Evolutionary conservation across 2,113 vertebrate genomes (phyloP).

Genomic region (Dipodomys merriami): DNA sequence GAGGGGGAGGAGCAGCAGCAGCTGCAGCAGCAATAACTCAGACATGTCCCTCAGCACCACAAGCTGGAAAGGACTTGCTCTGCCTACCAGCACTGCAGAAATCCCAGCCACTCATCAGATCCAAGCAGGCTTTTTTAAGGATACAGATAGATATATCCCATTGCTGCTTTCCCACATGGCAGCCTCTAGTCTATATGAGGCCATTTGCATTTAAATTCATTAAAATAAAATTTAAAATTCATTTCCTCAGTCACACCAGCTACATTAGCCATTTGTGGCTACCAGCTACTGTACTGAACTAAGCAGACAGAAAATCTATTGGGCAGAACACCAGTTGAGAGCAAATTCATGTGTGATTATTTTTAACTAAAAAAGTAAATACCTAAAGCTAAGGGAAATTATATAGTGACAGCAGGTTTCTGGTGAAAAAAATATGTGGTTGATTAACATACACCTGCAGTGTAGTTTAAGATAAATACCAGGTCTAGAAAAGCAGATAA

Average conservation of each 20-base stretch:
- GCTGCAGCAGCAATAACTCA: background rate
- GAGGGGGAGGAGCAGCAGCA: too few species aligned
- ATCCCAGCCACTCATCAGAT: background rate
- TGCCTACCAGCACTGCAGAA: background rate
- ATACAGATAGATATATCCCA: background rate
- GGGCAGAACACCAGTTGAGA: background rate
- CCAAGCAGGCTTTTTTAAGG: background rate
- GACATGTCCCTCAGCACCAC: background rate
- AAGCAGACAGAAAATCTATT: background rate
- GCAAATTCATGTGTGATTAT: background rate
- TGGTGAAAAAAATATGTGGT: background rate
- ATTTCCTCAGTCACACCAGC: background rate
- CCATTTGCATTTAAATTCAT: conserved; percentile 13
- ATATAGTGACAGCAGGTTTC: background rate
- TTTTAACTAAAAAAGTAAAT: conserved; percentile 45
- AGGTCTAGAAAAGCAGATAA: conserved; percentile 22
- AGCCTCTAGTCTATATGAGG: background rate
- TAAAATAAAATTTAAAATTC: conserved; percentile 27
- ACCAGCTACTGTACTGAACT: background rate
- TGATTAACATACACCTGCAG: background rate
- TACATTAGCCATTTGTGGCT: background rate
- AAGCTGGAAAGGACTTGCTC: background rate
- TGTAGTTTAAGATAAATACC: conserved; percentile 35
- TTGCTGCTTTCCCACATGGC: background rate
- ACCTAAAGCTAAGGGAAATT: background rate